Base-by-base conservation (phyloP, 1,140 invertebrate genomes). In the Calliopsis andreniformis region DNA sequence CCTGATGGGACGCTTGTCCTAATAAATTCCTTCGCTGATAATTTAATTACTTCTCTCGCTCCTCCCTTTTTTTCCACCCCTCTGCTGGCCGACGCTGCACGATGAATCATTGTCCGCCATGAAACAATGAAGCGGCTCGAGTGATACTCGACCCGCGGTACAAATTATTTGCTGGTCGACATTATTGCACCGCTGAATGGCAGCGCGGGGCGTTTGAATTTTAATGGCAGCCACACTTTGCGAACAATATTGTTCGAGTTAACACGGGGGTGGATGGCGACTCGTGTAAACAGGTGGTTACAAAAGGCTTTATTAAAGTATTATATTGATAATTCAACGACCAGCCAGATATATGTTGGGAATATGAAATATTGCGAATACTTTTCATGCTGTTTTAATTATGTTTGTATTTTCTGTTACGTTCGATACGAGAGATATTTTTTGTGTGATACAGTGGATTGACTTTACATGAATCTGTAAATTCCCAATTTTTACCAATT, bases 71-170 rank as follows among this genome's bases (percentile, higher is more conserved):
- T n/a, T n/a, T n/a, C n/a, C n/a, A n/a, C n/a, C n/a, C n/a, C n/a
- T n/a, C n/a, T n/a, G n/a, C n/a, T n/a, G n/a, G n/a, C n/a, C n/a
- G n/a, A n/a, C n/a, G n/a, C n/a, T n/a, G n/a, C n/a, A n/a, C 47
- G 47, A n/a, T 49, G 47, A 49, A 20, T 49, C 20, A 49, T 49
- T n/a, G 47, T 49, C 20, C 32, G n/a, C 3, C 0, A n/a, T 23
- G 30, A 58, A 39, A 58, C 32, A 58, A 58, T 39, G 56, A 39
- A 58, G 18, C 56, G 56, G n/a, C 3, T 58, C 32, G 12, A 58
- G 55, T 58, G 35, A 58, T 39, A 10, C 56, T 58, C 18, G 32
- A 14, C n/a, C 4, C 35, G 3, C 35, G 35, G 35, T 8, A 23
- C 47, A 49, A 49, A 49, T 49, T 49, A 49, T 4, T 49, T 23